phyloP scores from a whole-genome alignment of 1,140 invertebrate genomes.

The Chymomyza costata region DNA sequence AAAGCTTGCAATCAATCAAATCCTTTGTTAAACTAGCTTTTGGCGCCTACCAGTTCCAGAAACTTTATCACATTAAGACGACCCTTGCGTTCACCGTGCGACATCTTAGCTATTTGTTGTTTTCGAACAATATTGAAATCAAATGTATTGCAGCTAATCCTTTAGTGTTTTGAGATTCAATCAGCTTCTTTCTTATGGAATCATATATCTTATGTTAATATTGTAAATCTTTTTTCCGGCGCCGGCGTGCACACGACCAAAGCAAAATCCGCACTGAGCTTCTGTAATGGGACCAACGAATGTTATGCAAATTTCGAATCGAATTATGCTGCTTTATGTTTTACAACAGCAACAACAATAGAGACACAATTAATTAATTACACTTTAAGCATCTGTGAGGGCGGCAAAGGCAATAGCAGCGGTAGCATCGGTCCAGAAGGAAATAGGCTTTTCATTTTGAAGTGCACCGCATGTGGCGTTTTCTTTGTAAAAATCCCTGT shows the following conservation, averaged over 20 bases:
- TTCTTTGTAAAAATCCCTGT: no score
- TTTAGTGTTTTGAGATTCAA: not conserved
- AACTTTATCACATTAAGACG: conserved; percentile 70
- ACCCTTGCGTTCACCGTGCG: conserved; percentile 64
- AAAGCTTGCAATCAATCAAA: no score
- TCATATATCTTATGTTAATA: conserved; percentile 23
- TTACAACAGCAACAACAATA: conserved; percentile 4
- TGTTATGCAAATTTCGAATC: conserved; percentile 25
- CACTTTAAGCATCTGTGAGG: conserved; percentile 63
- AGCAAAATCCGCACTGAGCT: conserved; percentile 47
- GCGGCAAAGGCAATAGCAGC: conserved; percentile 4
- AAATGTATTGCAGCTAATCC: not conserved
- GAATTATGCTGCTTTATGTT: conserved; percentile 24
- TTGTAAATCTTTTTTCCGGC: conserved; percentile 4
- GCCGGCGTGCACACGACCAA: conserved; percentile 36
- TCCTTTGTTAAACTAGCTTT: no score
- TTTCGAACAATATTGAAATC: no score
- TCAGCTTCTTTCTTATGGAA: conserved; percentile 10
- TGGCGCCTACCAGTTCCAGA: conserved; percentile 64
- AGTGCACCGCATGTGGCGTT: conserved; percentile 33
- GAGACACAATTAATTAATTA: conserved; percentile 69
- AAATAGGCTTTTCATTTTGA: conserved; percentile 64
- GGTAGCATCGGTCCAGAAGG: conserved; percentile 27
- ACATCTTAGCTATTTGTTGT: conserved; percentile 44
- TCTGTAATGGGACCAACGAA: not conserved